These are phyloP conservation scores for Siniperca chuatsi DNA, from an alignment of 2,113 vertebrate genomes.

Conservation along the genomic window DNA sequence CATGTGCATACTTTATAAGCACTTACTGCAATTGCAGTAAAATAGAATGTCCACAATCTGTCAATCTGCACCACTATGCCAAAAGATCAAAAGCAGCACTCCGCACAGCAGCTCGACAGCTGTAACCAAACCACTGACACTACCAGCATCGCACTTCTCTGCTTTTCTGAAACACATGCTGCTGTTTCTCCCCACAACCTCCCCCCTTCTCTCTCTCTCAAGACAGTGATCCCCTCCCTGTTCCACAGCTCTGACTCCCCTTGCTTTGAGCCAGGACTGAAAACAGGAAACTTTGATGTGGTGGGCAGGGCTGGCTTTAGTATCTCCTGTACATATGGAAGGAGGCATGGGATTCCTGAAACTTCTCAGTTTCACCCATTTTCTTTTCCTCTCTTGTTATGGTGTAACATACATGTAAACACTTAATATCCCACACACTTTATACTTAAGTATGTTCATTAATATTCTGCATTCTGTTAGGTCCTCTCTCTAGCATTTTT, in stretches of 20 bases:
- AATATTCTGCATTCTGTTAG: not conserved
- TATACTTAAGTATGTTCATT: not conserved
- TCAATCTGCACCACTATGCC: conserved; percentile 20
- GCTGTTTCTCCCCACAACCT: conserved; percentile 12
- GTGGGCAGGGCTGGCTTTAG: not conserved
- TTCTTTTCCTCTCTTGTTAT: not conserved
- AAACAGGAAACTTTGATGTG: conserved; percentile 34
- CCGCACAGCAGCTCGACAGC: conserved; percentile 24
- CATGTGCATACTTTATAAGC: conserved; percentile 29
- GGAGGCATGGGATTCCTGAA: not conserved
- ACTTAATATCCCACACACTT: not conserved
- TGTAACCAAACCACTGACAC: conserved; percentile 38
- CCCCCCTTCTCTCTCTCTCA: not conserved
- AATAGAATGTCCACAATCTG: conserved; percentile 13
- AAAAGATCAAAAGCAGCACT: conserved; percentile 33
- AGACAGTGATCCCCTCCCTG: conserved; percentile 23
- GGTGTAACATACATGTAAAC: not conserved
- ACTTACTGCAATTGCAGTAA: not conserved
- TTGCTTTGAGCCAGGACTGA: conserved; percentile 5
- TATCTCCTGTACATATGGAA: not conserved
- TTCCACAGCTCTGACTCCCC: not conserved
- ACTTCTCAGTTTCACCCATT: not conserved
- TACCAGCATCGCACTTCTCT: not conserved
- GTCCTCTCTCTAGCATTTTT: not conserved
- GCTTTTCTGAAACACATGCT: conserved; percentile 32